Evolutionary conservation across 1,140 invertebrate genomes (phyloP).

Genomic region (Sipha flava): DNA sequence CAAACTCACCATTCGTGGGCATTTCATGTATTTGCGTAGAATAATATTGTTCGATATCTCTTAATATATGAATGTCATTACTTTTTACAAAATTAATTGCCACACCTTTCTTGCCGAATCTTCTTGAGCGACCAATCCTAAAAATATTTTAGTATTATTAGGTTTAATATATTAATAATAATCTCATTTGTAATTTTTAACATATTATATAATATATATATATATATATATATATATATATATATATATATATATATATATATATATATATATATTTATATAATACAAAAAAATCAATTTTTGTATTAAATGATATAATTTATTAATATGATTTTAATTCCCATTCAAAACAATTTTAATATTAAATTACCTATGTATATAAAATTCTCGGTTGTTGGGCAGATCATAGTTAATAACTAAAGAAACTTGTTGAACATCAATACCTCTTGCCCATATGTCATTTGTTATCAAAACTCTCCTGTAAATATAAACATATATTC

Average conservation of each 20-base stretch:
- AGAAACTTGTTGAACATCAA: constrained; percentile 96
- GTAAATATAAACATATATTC: too few species aligned
- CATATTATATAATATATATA: too few species aligned
- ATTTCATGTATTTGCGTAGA: constrained; percentile 99
- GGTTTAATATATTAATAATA: not conserved
- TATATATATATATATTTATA: too few species aligned
- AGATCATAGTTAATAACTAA: constrained; percentile 99
- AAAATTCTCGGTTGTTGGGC: constrained; percentile 98
- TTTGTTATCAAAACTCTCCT: constrained; percentile 97
- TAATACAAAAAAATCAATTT: too few species aligned
- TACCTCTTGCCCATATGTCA: constrained; percentile 98
- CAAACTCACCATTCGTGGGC: constrained; percentile 86
- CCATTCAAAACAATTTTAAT: too few species aligned
- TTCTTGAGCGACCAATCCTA: constrained; percentile 89
- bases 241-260: too few species aligned
- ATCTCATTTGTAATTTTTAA: too few species aligned
- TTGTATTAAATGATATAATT: too few species aligned
- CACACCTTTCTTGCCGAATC: constrained; percentile 98
- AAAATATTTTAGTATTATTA: constrained; percentile 35
- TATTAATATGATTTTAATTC: too few species aligned
- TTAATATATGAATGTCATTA: constrained; percentile 95
- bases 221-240: too few species aligned
- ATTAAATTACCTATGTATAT: constrained; percentile 85
- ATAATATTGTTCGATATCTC: constrained; percentile 99
- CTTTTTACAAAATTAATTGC: constrained; percentile 99